These are phyloP conservation scores for Ruditapes philippinarum DNA, from an alignment of 1,140 invertebrate genomes.

Conservation along the genomic window DNA sequence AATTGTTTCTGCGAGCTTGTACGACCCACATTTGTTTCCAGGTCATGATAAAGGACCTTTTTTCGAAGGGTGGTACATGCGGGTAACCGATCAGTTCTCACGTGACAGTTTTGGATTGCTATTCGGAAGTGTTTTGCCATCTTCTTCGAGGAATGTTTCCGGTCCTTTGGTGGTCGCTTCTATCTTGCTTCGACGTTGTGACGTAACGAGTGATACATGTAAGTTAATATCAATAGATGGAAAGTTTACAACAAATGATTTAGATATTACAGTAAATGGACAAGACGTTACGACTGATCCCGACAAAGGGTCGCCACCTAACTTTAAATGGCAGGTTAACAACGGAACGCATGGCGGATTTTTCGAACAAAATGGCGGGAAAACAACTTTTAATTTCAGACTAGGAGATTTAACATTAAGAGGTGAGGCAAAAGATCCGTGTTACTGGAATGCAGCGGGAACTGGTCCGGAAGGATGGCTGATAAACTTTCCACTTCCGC, in stretches of 20 bases:
- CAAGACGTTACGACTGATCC: slow-evolving; percentile 74
- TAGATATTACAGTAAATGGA: slow-evolving; percentile 69
- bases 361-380: slow-evolving; percentile 64
- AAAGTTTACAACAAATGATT: slow-evolving; percentile 11
- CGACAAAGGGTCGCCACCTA: slow-evolving; percentile 67
- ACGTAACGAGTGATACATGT: slow-evolving; percentile 9
- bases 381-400: slow-evolving; percentile 70
- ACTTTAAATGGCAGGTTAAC: slow-evolving; percentile 72
- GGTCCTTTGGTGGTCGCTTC: slow-evolving; percentile 47
- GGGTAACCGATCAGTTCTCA: slow-evolving; percentile 53
- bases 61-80: slow-evolving; percentile 74
- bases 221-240: slow-evolving; percentile 42
- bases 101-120: slow-evolving; percentile 73
- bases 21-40: slow-evolving; percentile 70
- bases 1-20: slow-evolving; percentile 29
- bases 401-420: slow-evolving; percentile 61
- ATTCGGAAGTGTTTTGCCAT: slow-evolving; percentile 75
- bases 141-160: neutral
- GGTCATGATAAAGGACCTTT: slow-evolving; percentile 68
- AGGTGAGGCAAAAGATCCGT: slow-evolving; percentile 56
- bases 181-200: slow-evolving; percentile 43
- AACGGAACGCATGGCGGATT: slow-evolving; percentile 30
- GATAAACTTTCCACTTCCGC: slow-evolving; percentile 74
- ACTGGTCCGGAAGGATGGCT: slow-evolving; percentile 79
- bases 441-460: slow-evolving; percentile 75